Base-by-base conservation (phyloP, 2,888 invertebrate genomes). In the Caenorhabditis virilis region DNA sequence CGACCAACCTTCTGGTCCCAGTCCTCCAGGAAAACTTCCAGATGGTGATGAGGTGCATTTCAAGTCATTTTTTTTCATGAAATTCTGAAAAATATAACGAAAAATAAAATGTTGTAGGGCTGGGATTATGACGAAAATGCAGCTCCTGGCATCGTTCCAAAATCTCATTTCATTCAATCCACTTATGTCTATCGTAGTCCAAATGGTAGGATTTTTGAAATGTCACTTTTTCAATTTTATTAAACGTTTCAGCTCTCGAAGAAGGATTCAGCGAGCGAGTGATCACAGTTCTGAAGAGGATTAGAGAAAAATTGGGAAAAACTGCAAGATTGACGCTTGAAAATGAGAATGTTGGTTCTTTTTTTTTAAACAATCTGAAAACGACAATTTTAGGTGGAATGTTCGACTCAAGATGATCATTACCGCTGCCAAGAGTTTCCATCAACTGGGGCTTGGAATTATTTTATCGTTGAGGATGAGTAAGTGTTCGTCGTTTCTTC, bases 401-500 rank as follows among this genome's bases (percentile, higher is more conserved):
- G 74, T 26, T 35, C 41, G 1, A 47, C 47, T 13, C 59, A 53
- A 15, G 64, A 64, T 3, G 69, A 69, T 23, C 71, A 68, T 43
- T 66, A 59, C 22, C 63, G 73, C 22, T 79, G 79, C 51, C 56
- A 59, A 48, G 79, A 79, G 27, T 79, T 65, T 38, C 72, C 78
- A 2, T 18, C 57, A 9, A 56, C 55, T 7, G 68, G 69, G 20
- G 41, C 75, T 15, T 79, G 71, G 53, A 79, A 79, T 50, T 79
- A 76, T 51, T 54, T 79, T 30, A 67, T 79, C 18, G 72, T 79
- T 16, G 79, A 79, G 50, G 79, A 79, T 59, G 65, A 75, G 78
- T 76, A 55, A 64, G 72, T 65, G n/a, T n/a, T n/a, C n/a, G n/a
- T 13, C 18, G 22, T 7, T 30, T 23, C 26, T 27, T 25, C 18